These are phyloP conservation scores for Steinernema khuongi DNA, from an alignment of 1,140 invertebrate genomes.

Conservation along the genomic window DNA sequence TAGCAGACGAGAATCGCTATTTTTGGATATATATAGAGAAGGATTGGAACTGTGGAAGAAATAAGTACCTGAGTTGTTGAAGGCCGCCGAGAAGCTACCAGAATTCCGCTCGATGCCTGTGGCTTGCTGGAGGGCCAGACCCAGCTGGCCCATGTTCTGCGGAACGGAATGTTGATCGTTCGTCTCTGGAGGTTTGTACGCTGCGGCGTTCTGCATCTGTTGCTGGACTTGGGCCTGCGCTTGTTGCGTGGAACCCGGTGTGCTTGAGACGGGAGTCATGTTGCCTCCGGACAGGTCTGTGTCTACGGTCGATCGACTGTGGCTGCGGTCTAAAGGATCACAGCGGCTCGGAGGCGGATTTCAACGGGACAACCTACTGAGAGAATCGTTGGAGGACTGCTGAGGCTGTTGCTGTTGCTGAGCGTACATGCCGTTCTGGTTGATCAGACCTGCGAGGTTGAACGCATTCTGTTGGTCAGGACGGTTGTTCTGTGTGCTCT, in stretches of 20 bases:
- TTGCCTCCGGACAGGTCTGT: slow-evolving; percentile 5
- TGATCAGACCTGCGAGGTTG: slow-evolving; percentile 4
- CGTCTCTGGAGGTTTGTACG: background rate
- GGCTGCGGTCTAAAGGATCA: background rate
- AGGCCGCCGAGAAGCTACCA: background rate
- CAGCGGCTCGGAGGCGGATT: background rate
- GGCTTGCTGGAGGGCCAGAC: background rate
- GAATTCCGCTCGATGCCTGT: background rate
- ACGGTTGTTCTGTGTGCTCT: background rate
- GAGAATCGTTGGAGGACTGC: background rate
- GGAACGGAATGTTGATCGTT: background rate
- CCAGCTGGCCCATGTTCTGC: background rate
- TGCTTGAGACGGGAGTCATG: slow-evolving; percentile 5
- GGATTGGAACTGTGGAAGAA: background rate
- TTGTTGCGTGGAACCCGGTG: background rate
- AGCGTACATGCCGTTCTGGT: background rate
- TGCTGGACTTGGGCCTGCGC: background rate
- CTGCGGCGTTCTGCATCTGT: background rate
- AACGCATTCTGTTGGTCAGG: background rate
- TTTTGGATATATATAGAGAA: background rate
- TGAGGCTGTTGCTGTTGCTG: background rate
- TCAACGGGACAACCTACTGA: background rate
- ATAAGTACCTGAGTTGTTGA: background rate
- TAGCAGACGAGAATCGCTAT: too few species aligned
- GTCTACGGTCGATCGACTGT: slow-evolving; percentile 8